Evolutionary conservation across 2,888 invertebrate genomes (phyloP), one percentile per base, ranked within the genome.

Genomic region (Drosophila longiperda): DNA sequence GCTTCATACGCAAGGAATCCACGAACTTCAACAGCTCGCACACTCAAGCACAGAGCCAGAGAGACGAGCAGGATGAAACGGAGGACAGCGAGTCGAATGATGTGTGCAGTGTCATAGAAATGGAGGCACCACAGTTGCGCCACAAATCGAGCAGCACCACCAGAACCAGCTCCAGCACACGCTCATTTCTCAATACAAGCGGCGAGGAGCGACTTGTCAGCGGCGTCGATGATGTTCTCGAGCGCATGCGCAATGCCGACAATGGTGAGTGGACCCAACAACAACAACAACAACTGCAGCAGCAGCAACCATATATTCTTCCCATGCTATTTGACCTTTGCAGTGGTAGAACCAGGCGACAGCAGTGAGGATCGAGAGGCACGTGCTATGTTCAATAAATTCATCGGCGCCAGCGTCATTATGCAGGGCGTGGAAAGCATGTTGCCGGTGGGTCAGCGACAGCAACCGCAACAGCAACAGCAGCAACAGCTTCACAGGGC

Each of bases 401-500:
- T 97, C 94, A 94, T 97, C 60, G 97, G 97, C 66, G 96, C 97
- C 75, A 96, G 96, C 86, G 96, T 97, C 84, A 95, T 97, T 70
- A 95, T 97, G 94, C 95, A 96, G 62, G 97, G 96, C 82, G 96
- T 97, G 94, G 96, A 97, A 93, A 87, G 89, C 49, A 91, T 92
- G 77, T 74, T 92, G 66, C 92, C 92, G 34, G 63, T 20, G 40
- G 84, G 85, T 34, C 89, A 90, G 87, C 83, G 80, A 82, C 81
- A 67, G 23, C 70, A 67, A 77, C 57, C 80, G 72, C 63, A 70
- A 20, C 57, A 36, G 23, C 58, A 26, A n/a, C 66, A 53, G 45
- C 81, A 70, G 33, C 75, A 73, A 78, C 57, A 81, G 73, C 63
- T 69, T 26, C 52, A 42, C 45, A 45, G 45, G 45, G 8, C 45